These are phyloP conservation scores for Myotis myotis DNA, from an alignment of 2,797 vertebrate species.

Conservation along the genomic window DNA sequence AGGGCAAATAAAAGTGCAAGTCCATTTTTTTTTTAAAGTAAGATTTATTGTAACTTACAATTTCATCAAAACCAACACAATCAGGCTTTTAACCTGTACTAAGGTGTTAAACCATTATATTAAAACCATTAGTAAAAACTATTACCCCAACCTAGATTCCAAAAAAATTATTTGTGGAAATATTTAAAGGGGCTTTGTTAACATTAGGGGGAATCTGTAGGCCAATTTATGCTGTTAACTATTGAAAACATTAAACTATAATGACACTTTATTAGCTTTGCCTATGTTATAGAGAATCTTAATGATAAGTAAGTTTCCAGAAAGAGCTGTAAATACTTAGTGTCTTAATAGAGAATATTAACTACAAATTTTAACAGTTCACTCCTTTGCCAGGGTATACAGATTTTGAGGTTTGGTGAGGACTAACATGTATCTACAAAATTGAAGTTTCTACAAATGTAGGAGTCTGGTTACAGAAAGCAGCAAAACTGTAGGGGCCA, in stretches of 20 bases:
- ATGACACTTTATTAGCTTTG: not conserved
- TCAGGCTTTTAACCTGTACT: conserved; percentile 79
- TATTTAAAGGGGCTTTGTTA: conserved; percentile 11
- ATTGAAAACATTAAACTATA: conserved; percentile 5
- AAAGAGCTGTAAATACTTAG: not conserved
- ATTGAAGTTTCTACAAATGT: not conserved
- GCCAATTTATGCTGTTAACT: not conserved
- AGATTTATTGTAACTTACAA: conserved; percentile 84
- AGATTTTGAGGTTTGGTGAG: not conserved
- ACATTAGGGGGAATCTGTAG: not conserved
- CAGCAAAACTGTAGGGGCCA: not conserved
- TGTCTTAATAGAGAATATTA: not conserved
- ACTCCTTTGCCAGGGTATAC: not conserved
- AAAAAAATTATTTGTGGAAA: conserved; percentile 52
- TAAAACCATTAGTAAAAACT: conserved; percentile 65
- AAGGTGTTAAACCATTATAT: conserved; percentile 62
- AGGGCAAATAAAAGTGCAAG: conserved; percentile 83
- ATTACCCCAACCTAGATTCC: conserved; percentile 49
- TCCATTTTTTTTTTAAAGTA: conserved; percentile 75
- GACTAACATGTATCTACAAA: not conserved
- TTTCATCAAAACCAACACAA: conserved; percentile 80
- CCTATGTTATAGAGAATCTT: not conserved
- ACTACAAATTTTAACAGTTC: not conserved
- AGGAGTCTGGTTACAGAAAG: not conserved
- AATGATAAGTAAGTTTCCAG: not conserved